A percentile compares a stretch with the other conserved stretches of the same genome.
Evolutionary conservation across 2,888 invertebrate species (phyloP).

Genomic region (Nymphalis polychloros): DNA sequence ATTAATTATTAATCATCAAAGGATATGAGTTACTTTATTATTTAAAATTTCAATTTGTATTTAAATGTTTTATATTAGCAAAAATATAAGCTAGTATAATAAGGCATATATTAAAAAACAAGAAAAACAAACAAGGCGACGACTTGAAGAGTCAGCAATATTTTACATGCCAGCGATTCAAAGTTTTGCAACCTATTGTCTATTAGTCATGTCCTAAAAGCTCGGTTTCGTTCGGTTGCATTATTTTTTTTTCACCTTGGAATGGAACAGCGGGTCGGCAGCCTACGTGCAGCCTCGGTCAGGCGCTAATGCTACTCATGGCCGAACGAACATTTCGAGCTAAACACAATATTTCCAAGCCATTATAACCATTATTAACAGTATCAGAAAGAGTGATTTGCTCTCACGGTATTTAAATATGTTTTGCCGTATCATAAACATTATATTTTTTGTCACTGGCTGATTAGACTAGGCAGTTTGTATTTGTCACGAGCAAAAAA

Average conservation of each 20-base stretch:
- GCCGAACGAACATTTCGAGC: conserved; percentile 57
- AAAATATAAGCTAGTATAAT: neutral
- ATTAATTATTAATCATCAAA: neutral
- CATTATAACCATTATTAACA: conserved; percentile 27
- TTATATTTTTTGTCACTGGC: conserved; percentile 38
- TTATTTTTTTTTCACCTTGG: conserved; percentile 61
- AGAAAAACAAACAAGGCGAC: conserved; percentile 1
- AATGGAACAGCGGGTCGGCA: conserved; percentile 38
- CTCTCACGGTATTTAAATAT: conserved; percentile 3
- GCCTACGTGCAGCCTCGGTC: conserved; percentile 73
- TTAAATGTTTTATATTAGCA: neutral
- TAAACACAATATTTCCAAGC: conserved; percentile 40
- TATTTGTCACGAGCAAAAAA: conserved; percentile 49
- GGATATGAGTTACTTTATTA: neutral
- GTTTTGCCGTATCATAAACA: conserved; percentile 38
- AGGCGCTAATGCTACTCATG: conserved; percentile 68
- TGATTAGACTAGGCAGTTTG: conserved; percentile 44
- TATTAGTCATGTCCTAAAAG: conserved; percentile 75
- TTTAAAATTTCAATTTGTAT: neutral
- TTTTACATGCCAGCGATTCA: conserved; percentile 26
- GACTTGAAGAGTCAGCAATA: neutral
- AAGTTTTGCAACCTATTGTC: conserved; percentile 61
- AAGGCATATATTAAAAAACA: neutral
- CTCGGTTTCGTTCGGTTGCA: conserved; percentile 51
- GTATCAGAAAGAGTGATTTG: conserved; percentile 5